Conservation (phyloP, 2,113 vertebrate species). For the Pelobates fuscus region DNA sequence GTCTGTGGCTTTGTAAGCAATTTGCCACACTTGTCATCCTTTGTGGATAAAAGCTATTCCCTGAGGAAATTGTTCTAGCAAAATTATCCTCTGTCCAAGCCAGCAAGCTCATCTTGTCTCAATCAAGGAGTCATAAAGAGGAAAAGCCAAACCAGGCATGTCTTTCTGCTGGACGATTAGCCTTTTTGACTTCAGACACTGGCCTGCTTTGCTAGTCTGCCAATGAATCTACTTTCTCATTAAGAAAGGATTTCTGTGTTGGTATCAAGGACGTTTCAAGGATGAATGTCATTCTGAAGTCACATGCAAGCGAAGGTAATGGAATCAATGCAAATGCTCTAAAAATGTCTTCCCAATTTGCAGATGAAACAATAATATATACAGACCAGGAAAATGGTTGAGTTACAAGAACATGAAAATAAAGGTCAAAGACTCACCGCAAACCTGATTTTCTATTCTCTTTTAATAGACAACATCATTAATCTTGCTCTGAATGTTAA, state of each 20-base stretch:
- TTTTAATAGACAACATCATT: too few relatives aligned
- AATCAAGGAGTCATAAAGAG: constrained; percentile 57
- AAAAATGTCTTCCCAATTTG: background rate
- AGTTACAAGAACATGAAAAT: too few relatives aligned
- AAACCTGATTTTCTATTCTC: too few relatives aligned
- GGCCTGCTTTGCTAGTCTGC: constrained; percentile 53
- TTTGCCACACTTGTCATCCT: constrained; percentile 61
- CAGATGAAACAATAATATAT: too few relatives aligned
- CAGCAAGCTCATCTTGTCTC: constrained; percentile 57
- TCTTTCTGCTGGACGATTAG: constrained; percentile 61
- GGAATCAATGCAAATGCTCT: constrained; percentile 42
- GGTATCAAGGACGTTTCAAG: constrained; percentile 53
- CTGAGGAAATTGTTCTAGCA: constrained; percentile 56
- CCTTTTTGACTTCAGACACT: constrained; percentile 53
- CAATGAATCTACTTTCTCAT: constrained; percentile 57
- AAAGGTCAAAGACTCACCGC: too few relatives aligned
- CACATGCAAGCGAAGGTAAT: constrained; percentile 43
- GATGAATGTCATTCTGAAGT: constrained; percentile 45
- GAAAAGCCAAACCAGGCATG: constrained; percentile 55
- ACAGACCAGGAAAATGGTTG: too few relatives aligned
- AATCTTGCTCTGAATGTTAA: too few relatives aligned
- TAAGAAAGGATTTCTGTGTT: constrained; percentile 54
- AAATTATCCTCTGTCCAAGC: constrained; percentile 59
- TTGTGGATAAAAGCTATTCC: constrained; percentile 62
- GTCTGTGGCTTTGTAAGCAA: constrained; percentile 54